These are phyloP conservation scores for Cheilosia soror DNA, from an alignment of 2,888 invertebrate species.

Conservation along the genomic window DNA sequence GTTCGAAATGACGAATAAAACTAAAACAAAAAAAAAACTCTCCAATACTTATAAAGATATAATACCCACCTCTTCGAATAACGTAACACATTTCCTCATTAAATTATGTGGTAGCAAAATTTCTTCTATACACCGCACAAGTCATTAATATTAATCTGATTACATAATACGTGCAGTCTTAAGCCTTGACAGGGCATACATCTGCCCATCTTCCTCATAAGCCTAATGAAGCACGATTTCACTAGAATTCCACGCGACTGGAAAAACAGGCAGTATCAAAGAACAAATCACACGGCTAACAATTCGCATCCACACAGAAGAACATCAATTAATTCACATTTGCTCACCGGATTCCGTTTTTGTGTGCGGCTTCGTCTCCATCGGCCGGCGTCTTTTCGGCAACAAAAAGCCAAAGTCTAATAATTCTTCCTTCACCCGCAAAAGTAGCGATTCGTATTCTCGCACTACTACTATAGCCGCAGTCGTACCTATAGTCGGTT, in stretches of 20 bases:
- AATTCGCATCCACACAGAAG: slow-evolving; percentile 27
- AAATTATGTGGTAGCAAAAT: neutral
- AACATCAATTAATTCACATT: slow-evolving; percentile 49
- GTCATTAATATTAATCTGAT: slow-evolving; percentile 48
- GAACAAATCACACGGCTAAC: slow-evolving; percentile 20
- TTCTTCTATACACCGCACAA: slow-evolving; percentile 27
- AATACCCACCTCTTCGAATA: no score
- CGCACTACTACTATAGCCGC: neutral
- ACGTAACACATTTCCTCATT: no score
- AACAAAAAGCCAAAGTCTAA: slow-evolving; percentile 32
- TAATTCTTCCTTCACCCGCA: slow-evolving; percentile 32
- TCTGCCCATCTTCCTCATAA: slow-evolving; percentile 3
- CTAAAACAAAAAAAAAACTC: no score
- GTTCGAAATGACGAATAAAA: no score
- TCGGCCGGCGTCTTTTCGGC: slow-evolving; percentile 1
- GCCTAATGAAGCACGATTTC: slow-evolving; percentile 31
- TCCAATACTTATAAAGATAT: no score
- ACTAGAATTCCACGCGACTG: slow-evolving; percentile 11
- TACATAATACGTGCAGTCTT: slow-evolving; percentile 15
- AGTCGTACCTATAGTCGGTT: neutral
- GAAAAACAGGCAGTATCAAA: slow-evolving; percentile 15
- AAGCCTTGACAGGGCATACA: neutral
- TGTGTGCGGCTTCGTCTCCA: neutral
- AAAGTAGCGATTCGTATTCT: slow-evolving; percentile 7
- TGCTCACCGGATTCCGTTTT: slow-evolving; percentile 12